Percentiles rank a stretch among this genome's conserved stretches.
Conservation (phyloP, 2,888 invertebrate species). For the Chorisops tibialis region DNA sequence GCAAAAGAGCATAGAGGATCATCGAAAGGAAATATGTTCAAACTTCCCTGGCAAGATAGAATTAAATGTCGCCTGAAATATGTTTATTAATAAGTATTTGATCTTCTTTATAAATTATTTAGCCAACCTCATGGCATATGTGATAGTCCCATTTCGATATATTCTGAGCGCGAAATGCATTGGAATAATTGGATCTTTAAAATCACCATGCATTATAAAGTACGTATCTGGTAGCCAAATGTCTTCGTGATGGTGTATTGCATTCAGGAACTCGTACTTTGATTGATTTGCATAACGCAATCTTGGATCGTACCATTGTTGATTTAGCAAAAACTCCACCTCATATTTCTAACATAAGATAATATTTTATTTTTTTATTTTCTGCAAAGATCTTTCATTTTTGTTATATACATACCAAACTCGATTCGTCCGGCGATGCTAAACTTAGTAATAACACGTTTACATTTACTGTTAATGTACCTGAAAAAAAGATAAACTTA, state of each 20-base stretch:
- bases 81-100: conserved; percentile 69
- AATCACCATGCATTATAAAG: conserved; percentile 95
- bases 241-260: conserved; percentile 87
- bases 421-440: conserved; percentile 94
- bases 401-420: conserved; percentile 71
- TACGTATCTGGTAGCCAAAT: conserved; percentile 94
- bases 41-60: conserved; percentile 87
- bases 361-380: neutral
- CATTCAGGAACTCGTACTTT: conserved; percentile 84
- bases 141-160: conserved; percentile 89
- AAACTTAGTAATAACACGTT: conserved; percentile 90
- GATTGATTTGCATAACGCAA: conserved; percentile 85
- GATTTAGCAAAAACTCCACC: conserved; percentile 89
- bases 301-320: conserved; percentile 90
- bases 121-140: conserved; percentile 82
- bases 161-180: conserved; percentile 91
- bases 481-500: conserved; percentile 63
- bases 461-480: conserved; percentile 88
- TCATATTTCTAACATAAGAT: conserved; percentile 78
- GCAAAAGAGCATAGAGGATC: conserved; percentile 94
- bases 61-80: conserved; percentile 77
- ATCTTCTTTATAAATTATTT: neutral
- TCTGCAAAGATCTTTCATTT: neutral
- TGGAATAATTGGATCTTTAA: conserved; percentile 89
- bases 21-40: conserved; percentile 94